Conservation (phyloP, 2,888 invertebrate species). For the Crossocerus cetratus region DNA sequence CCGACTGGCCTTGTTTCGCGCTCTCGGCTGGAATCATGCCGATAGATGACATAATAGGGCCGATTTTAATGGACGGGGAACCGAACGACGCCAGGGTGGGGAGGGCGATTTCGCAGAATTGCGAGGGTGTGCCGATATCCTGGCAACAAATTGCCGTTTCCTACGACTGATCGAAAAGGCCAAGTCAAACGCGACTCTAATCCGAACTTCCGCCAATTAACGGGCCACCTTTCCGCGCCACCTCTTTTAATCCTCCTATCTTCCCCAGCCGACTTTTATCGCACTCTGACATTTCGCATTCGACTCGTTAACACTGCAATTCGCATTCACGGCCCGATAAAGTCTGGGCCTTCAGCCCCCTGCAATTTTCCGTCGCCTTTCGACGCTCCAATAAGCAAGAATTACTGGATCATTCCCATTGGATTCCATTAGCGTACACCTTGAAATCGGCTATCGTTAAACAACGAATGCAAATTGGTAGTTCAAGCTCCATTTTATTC, state of each 20-base stretch:
- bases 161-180: slow-evolving; percentile 41
- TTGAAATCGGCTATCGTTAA: too few species aligned
- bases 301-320: too few species aligned
- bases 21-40: slow-evolving; percentile 14
- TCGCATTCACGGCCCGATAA: too few species aligned
- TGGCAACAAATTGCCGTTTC: slow-evolving; percentile 41
- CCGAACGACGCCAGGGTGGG: slow-evolving; percentile 4
- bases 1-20: slow-evolving; percentile 21
- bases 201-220: slow-evolving; percentile 25
- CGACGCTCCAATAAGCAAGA: too few species aligned
- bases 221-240: not conserved
- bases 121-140: slow-evolving; percentile 47
- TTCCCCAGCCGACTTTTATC: not conserved
- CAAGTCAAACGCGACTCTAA: slow-evolving; percentile 36
- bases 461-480: too few species aligned
- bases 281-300: too few species aligned
- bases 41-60: slow-evolving; percentile 41
- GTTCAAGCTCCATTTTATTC: too few species aligned
- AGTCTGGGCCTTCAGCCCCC: not conserved
- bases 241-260: not conserved
- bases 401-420: too few species aligned
- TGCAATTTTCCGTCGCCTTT: not conserved
- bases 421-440: too few species aligned
- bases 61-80: slow-evolving; percentile 39
- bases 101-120: slow-evolving; percentile 46